phyloP scores from a whole-genome alignment of 64 coral and sea anemone species.

The Stylophora pistillata region DNA sequence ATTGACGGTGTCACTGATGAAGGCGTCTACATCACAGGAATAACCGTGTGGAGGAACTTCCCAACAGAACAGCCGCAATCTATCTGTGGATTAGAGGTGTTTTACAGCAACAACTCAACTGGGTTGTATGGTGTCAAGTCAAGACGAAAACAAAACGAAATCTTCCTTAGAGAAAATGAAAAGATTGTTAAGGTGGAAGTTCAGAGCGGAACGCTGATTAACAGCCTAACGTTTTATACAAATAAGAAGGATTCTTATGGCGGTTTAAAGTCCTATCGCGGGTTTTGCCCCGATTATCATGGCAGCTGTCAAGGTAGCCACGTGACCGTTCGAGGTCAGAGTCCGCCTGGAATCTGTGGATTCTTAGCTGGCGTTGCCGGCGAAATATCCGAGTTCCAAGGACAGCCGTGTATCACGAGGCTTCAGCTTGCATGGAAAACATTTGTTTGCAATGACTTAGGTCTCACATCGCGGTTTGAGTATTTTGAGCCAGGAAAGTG shows the following conservation, averaged over 20 bases:
- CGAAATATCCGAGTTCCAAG: conserved; percentile 49
- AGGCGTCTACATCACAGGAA: conserved; percentile 57
- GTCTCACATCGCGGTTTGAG: neutral
- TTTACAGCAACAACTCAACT: conserved; percentile 63
- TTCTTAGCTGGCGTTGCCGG: conserved; percentile 63
- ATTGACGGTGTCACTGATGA: neutral
- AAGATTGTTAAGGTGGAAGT: conserved; percentile 58
- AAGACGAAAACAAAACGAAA: conserved; percentile 19
- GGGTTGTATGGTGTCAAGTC: conserved; percentile 52
- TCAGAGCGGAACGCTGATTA: conserved; percentile 70
- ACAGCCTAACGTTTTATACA: conserved; percentile 71
- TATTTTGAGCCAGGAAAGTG: too few species aligned
- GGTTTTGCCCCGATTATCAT: neutral
- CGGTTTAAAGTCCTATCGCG: conserved; percentile 29
- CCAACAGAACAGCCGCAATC: conserved; percentile 67
- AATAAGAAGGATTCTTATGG: conserved; percentile 39
- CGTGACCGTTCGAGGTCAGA: conserved; percentile 9
- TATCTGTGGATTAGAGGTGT: conserved; percentile 68
- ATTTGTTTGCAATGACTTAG: conserved; percentile 35
- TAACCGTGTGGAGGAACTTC: conserved; percentile 70
- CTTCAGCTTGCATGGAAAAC: conserved; percentile 74
- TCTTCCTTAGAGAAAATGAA: conserved; percentile 55
- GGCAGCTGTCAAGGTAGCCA: conserved; percentile 34
- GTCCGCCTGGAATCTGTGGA: conserved; percentile 28
- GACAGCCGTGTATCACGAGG: conserved; percentile 53